Base-by-base conservation (phyloP, 2,888 invertebrate species). In the Julus scanicus region DNA sequence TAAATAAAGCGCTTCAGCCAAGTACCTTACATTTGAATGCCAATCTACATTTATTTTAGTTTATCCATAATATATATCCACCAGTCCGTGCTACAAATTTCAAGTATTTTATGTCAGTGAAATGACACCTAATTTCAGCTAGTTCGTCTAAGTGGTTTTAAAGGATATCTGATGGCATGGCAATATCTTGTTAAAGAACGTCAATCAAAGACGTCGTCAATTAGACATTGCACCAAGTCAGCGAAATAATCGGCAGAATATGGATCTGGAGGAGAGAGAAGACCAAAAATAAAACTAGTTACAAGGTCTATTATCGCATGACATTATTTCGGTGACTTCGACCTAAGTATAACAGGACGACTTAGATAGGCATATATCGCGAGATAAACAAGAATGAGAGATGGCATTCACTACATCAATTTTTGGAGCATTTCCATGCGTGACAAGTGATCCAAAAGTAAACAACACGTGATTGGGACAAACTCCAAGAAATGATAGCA, bases 211-310 rank as follows among this genome's bases (percentile, higher is more conserved):
- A 17, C n/a, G 57, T n/a, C 57, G 57, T 63, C 57, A 6, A 63
- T 17, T n/a, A 63, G 57, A n/a, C 57, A 63, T 63, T n/a, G 17
- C 57, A 63, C 57, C 1, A 6, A 63, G 57, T 63, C 57, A 63
- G 57, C 57, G 57, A 63, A n/a, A 63, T 63, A 63, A 17, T 63
- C n/a, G 57, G 3, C 57, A 63, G n/a, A 63, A 63, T 63, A 63
- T 63, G 57, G 57, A 63, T 63, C 53, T 53, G 11, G 57, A n/a
- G n/a, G n/a, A 63, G 44, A 44, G 57, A 13, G 53, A 53, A 3
- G 57, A n/a, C 57, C 57, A 63, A 63, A 63, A 63, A 63, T 63
- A 63, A 63, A 63, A 63, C 57, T 63, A 63, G 57, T 63, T 63
- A 63, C 57, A 63, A 63, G 57, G 57, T 63, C 57, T 63, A 63